phyloP scores from a whole-genome alignment of 2,113 vertebrate genomes.

The Struthio camelus region DNA sequence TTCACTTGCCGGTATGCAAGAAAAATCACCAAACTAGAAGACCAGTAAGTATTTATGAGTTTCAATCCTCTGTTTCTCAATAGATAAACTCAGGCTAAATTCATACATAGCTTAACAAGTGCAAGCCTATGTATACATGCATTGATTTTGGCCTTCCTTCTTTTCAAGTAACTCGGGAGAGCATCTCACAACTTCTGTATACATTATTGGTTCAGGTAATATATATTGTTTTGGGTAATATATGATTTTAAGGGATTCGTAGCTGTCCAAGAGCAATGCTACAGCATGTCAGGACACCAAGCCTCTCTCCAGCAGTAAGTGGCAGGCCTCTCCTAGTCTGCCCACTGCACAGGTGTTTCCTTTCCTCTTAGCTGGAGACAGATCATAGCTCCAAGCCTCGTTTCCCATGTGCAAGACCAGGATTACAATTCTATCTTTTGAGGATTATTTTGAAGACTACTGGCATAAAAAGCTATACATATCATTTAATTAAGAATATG shows the following conservation, averaged over 20 bases:
- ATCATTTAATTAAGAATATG: not conserved
- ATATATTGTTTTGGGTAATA: not conserved
- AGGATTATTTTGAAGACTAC: not conserved
- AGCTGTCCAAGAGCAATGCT: not conserved
- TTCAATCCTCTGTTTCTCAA: not conserved
- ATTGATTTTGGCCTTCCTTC: not conserved
- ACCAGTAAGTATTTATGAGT: not conserved
- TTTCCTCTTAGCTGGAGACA: not conserved
- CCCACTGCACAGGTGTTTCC: not conserved
- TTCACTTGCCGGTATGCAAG: not conserved
- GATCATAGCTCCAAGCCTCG: not conserved
- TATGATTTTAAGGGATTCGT: not conserved
- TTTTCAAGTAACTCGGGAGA: not conserved
- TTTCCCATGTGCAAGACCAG: not conserved
- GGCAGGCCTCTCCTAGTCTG: not conserved
- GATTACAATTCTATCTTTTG: not conserved
- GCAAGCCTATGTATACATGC: not conserved
- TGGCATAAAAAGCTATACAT: not conserved
- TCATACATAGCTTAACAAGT: not conserved
- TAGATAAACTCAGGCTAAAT: not conserved
- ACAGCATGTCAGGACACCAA: not conserved
- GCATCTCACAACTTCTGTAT: not conserved
- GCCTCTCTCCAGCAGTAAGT: slow-evolving; percentile 12
- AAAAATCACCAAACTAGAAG: not conserved
- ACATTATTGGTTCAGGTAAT: not conserved